Percentiles rank a stretch among this genome's conserved stretches.
Conservation (phyloP, 2,797 vertebrate species). For the Cygnus olor region DNA sequence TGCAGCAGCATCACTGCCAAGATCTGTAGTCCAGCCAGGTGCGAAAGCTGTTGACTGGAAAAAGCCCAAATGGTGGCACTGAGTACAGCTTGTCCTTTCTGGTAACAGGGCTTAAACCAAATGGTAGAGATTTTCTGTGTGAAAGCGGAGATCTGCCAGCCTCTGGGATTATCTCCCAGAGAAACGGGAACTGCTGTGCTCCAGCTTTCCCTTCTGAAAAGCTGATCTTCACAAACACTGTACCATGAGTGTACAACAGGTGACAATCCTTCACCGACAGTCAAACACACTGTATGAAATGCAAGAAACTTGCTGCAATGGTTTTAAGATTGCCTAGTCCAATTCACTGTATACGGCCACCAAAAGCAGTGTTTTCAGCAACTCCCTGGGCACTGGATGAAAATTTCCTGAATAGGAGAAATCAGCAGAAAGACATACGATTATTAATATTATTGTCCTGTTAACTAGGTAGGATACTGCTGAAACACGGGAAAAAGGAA, state of each 20-base stretch:
- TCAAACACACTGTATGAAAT: fast-evolving
- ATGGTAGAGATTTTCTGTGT: neutral
- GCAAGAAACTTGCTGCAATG: neutral
- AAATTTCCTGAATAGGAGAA: neutral
- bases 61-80: neutral
- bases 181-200: neutral
- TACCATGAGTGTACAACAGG: neutral
- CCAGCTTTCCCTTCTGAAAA: neutral
- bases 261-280: neutral
- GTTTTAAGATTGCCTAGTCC: neutral
- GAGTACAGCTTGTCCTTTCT: neutral
- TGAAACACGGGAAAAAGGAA: neutral
- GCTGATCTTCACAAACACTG: neutral
- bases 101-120: neutral
- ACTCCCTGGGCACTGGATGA: neutral
- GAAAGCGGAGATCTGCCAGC: neutral
- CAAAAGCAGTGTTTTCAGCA: neutral
- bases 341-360: neutral
- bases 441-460: neutral
- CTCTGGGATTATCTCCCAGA: neutral
- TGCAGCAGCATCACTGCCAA: neutral
- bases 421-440: neutral
- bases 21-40: neutral
- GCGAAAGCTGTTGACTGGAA: neutral
- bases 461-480: neutral